Evolutionary conservation across 2,113 vertebrate species (phyloP).

Genomic region (Channa maculata): DNA sequence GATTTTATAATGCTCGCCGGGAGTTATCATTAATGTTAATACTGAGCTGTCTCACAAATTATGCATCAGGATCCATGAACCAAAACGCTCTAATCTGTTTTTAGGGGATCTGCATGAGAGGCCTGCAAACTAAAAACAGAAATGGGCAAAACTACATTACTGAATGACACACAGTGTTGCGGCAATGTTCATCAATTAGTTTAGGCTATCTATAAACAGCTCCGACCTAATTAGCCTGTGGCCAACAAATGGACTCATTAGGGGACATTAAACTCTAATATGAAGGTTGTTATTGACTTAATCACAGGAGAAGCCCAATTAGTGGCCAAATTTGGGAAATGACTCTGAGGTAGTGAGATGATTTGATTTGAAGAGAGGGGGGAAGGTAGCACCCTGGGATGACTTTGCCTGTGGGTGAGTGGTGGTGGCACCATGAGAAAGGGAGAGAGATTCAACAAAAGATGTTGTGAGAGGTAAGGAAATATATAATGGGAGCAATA

Average conservation of each 20-base stretch:
- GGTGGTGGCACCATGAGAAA: constrained; percentile 48
- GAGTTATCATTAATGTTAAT: constrained; percentile 73
- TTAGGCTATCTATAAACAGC: constrained; percentile 76
- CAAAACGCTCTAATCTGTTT: constrained; percentile 66
- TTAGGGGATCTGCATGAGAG: constrained; percentile 25
- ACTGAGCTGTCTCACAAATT: constrained; percentile 68
- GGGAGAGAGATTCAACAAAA: constrained; percentile 41
- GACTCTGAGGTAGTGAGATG: constrained; percentile 53
- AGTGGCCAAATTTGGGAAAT: constrained; percentile 70
- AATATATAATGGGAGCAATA: constrained; percentile 20
- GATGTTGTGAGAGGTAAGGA: constrained; percentile 47
- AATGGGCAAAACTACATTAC: constrained; percentile 49
- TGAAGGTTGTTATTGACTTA: constrained; percentile 81
- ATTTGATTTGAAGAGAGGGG: constrained; percentile 47
- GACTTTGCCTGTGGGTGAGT: constrained; percentile 64
- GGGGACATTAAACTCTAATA: constrained; percentile 80
- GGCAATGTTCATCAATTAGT: constrained; percentile 74
- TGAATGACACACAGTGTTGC: constrained; percentile 61
- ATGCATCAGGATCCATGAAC: constrained; percentile 64
- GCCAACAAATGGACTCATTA: constrained; percentile 79
- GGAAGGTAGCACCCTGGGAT: constrained; percentile 40
- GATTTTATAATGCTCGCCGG: constrained; percentile 65
- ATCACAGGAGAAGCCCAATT: constrained; percentile 78
- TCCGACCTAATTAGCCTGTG: constrained; percentile 71
- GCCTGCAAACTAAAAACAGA: constrained; percentile 48